Evolutionary conservation across 2,888 invertebrate species (phyloP).

Genomic region (Athetis lepigone): DNA sequence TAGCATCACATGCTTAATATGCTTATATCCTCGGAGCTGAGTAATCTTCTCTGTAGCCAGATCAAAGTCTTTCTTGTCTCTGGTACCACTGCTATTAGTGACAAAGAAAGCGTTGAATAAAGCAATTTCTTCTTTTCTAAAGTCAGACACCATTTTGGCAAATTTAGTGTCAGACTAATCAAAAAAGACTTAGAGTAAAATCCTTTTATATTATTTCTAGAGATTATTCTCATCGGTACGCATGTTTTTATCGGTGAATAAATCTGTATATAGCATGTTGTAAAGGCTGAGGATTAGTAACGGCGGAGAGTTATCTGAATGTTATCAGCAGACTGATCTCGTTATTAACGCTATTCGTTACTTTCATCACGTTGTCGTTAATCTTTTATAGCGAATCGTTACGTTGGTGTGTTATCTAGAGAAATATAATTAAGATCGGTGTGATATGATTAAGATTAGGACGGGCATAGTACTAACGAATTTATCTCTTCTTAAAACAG

Average conservation of each 20-base stretch:
- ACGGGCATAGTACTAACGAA: too few relatives aligned
- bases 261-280: slow-evolving; percentile 35
- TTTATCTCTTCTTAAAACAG: background rate
- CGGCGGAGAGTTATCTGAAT: slow-evolving; percentile 28
- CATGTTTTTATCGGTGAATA: slow-evolving; percentile 33
- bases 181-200: slow-evolving; percentile 1
- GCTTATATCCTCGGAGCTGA: slow-evolving; percentile 94
- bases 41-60: slow-evolving; percentile 96
- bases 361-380: slow-evolving; percentile 44
- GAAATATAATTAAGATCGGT: slow-evolving; percentile 38
- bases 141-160: slow-evolving; percentile 93
- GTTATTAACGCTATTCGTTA: slow-evolving; percentile 46
- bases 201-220: slow-evolving; percentile 63
- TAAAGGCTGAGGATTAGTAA: slow-evolving; percentile 48
- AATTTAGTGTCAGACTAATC: slow-evolving; percentile 37
- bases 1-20: slow-evolving; percentile 93
- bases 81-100: slow-evolving; percentile 96
- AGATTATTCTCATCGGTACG: slow-evolving; percentile 56
- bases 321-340: slow-evolving; percentile 37
- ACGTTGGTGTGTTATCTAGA: slow-evolving; percentile 28
- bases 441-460: too few relatives aligned
- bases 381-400: slow-evolving; percentile 35
- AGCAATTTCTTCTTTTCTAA: slow-evolving; percentile 96
- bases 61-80: slow-evolving; percentile 97
- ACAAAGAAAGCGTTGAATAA: slow-evolving; percentile 97